A percentile compares a stretch with the other conserved stretches of the same genome.
phyloP scores from a whole-genome alignment of 2,888 invertebrate genomes.

The Ornithoptera alexandrae region DNA sequence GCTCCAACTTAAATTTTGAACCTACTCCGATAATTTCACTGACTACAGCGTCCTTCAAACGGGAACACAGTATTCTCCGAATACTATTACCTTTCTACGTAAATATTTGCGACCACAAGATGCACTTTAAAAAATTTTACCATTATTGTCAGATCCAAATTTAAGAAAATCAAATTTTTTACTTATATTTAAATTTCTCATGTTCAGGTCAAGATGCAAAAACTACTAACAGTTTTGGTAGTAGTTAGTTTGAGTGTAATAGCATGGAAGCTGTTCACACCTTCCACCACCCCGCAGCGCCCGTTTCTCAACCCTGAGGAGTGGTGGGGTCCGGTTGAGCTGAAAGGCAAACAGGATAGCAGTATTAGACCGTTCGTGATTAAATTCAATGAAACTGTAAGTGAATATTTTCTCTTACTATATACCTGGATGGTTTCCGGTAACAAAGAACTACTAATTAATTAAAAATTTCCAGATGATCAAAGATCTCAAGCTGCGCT shows the following conservation, averaged over 20 bases:
- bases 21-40: no score
- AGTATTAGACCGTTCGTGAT: constrained; percentile 81
- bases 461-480: constrained; percentile 48
- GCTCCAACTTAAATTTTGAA: no score
- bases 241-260: neutral
- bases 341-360: constrained; percentile 66
- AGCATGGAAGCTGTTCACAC: constrained; percentile 8
- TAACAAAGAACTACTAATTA: neutral
- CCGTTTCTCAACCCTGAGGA: constrained; percentile 49
- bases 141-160: no score
- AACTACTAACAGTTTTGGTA: constrained; percentile 7
- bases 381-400: constrained; percentile 78
- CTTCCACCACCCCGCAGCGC: constrained; percentile 32
- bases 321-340: constrained; percentile 80
- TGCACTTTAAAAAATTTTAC: no score
- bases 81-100: no score
- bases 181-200: no score
- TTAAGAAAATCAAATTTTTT: no score
- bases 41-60: no score
- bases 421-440: no score
- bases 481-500: constrained; percentile 52
- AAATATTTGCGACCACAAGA: no score
- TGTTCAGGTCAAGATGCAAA: neutral
- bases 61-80: no score
- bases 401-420: constrained; percentile 1